Evolutionary conservation across 1,140 invertebrate species (phyloP), one percentile per base, ranked within the genome.

Genomic region (Leptinotarsa undecemlineata): DNA sequence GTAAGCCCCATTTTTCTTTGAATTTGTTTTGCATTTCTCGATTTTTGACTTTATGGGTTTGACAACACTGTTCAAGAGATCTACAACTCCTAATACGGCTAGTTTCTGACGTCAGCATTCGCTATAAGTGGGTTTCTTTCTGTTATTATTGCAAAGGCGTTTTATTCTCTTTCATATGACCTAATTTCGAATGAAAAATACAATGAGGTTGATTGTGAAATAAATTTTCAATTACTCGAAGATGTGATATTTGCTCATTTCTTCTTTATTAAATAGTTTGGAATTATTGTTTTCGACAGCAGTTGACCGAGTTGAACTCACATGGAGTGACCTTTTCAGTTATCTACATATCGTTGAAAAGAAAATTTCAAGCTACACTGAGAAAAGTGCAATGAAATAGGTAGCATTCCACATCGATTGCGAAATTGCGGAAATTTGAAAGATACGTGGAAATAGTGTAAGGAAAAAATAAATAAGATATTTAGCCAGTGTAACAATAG

Each of bases 171-270:
- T 15, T 57, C 15, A 23, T 67, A 70, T 70, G 68, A 70, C 68
- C 68, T 19, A 47, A 70, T 70, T 70, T 48, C 47, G 8, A 70
- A 70, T 70, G 47, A 70, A 70, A 70, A 70, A 23, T 48, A 70
- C 33, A 23, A 48, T 48, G 48, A 15, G 68, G 68, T 70, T 42
- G 48, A 67, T 67, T 67, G n/a, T 67, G 42, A 14, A 26, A 23
- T 42, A 42, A 14, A 33, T 67, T 67, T 11, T 23, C 64, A 57
- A 57, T 57, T 57, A 57, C 51, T n/a, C 51, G 51, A 57, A 57
- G 64, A 67, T 67, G 19, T 26, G 1, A 14, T 67, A 15, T 42
- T 67, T 19, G 64, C 64, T 57, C 15, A 23, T 17, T 67, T 8
- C 64, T 42, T n/a, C 19, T 23, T 42, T 48, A 70, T 57, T 57